Conservation (phyloP, 2,888 invertebrate species). For the Achlya flavicornis region DNA sequence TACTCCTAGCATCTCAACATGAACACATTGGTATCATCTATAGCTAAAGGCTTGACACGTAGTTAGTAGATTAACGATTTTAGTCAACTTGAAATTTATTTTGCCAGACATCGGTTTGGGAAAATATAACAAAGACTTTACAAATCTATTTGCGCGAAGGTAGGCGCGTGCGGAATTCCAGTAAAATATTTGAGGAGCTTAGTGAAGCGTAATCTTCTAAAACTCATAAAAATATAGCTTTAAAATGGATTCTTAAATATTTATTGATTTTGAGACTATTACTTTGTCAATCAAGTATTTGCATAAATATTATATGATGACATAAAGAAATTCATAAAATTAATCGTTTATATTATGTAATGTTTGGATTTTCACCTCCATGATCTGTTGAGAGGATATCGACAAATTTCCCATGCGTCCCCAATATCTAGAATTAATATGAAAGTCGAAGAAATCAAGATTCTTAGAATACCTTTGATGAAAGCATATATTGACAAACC, state of each 20-base stretch:
- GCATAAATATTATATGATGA: neutral
- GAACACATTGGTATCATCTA: neutral
- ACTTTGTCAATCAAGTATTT: conserved; percentile 9
- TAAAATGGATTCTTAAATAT: conserved; percentile 8
- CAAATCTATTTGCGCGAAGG: too few species aligned
- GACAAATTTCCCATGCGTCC: neutral
- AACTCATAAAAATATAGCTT: conserved; percentile 8
- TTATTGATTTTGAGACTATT: conserved; percentile 12
- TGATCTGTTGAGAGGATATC: neutral
- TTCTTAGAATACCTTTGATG: neutral
- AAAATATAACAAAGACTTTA: too few species aligned
- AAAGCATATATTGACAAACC: neutral
- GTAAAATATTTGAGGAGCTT: neutral
- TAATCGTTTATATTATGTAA: neutral
- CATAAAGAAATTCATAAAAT: neutral
- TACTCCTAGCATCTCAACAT: neutral
- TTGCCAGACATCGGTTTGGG: neutral
- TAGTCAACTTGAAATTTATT: neutral
- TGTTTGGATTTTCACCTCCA: neutral
- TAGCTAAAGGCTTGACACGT: neutral
- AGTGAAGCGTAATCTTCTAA: conserved; percentile 6
- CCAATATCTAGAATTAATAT: neutral
- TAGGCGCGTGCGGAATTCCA: too few species aligned
- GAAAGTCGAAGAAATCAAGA: neutral
- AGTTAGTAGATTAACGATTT: too few species aligned